These are phyloP conservation scores for Metopia argyrocephala DNA, from an alignment of 2,888 invertebrate genomes.

Conservation along the genomic window DNA sequence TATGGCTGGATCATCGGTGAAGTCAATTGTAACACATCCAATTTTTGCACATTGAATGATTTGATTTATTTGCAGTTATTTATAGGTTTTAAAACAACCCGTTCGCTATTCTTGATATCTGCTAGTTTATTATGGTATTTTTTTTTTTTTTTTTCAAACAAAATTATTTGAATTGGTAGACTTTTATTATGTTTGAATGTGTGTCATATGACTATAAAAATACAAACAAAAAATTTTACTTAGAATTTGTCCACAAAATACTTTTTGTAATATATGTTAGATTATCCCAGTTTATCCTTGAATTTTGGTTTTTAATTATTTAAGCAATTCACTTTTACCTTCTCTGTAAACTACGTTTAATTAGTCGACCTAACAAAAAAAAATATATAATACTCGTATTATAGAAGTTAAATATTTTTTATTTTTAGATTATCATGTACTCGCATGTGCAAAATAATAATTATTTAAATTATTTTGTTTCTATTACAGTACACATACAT, in stretches of 20 bases:
- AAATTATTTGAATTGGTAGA: conserved; percentile 32
- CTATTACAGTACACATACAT: too few relatives aligned
- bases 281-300: conserved; percentile 78
- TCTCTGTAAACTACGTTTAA: neutral
- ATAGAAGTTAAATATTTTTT: too few relatives aligned
- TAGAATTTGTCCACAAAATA: conserved; percentile 65
- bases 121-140: conserved; percentile 41
- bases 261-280: conserved; percentile 73
- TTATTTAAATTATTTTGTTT: too few relatives aligned
- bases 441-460: too few relatives aligned
- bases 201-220: conserved; percentile 8
- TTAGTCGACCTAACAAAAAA: too few relatives aligned
- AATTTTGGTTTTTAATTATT: conserved; percentile 77
- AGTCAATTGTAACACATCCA: conserved; percentile 79
- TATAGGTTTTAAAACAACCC: conserved; percentile 72
- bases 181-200: conserved; percentile 5
- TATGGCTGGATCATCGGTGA: conserved; percentile 71
- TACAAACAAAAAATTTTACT: conserved; percentile 36
- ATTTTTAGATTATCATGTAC: too few relatives aligned
- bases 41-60: conserved; percentile 77
- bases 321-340: conserved; percentile 47
- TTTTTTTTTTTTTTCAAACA: conserved; percentile 49
- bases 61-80: conserved; percentile 79
- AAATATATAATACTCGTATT: too few relatives aligned
- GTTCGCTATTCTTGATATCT: conserved; percentile 43